Base-by-base conservation (phyloP, 2,888 invertebrate species). In the Mythimna impura region DNA sequence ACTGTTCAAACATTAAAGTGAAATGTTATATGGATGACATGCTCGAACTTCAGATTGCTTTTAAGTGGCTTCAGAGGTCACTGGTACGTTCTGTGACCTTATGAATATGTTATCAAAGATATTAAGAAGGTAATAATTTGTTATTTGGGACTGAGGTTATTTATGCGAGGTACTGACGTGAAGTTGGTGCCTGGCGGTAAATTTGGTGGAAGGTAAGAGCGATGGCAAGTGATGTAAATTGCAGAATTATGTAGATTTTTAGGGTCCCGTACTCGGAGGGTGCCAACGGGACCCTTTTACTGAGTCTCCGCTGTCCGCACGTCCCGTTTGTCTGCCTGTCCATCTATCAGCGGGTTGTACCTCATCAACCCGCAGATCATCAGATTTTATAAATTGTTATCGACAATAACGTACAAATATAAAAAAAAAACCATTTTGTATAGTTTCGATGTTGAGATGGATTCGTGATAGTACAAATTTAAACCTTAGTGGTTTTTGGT, bases 1-100 rank as follows among this genome's bases (percentile, higher is more conserved):
- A 14, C 43, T 43, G 47, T 78, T 61, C 9, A 25, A 52, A 52
- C 50, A 47, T 47, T 20, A 47, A 17, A 47, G 36, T 12, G 7
- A 12, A 50, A 58, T 81, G 54, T 77, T 81, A 70, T 14, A 7
- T 68, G 43, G 81, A 63, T 47, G 65, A 69, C 58, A 43, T 77
- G 30, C 30, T 60, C 34, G 22, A 40, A 76, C 47, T 64, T 55
- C 61, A 70, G 82, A 82, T 82, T 82, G 70, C 50, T 70, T 76
- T 66, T 22, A 63, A 70, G 70, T 63, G 47, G 34, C 52, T 58
- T 57, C 8, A 30, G n/a, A 17, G 47, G 54, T 54, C 54, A 78
- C 30, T 30, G 52, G 25, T n/a, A 40, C 66, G 8, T 61, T 22
- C 40, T n/a, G 47, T 12, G 66, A 47, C n/a, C 52, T 69, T 62